Conservation (phyloP, 2,797 vertebrate species). For the Gadopsis bispinosus region DNA sequence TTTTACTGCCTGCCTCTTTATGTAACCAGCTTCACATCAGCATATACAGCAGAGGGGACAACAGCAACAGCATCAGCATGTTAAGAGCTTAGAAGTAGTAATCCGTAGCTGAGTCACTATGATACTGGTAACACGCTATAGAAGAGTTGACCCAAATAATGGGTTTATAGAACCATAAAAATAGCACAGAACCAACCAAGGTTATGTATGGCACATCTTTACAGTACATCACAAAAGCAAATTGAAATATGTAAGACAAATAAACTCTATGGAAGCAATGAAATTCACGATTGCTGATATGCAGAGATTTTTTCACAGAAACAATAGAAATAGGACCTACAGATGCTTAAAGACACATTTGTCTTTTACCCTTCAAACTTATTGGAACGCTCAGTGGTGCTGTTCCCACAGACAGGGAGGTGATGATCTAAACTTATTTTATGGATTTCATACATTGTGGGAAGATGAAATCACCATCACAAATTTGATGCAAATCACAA, state of each 20-base stretch:
- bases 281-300: conserved; percentile 41
- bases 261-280: conserved; percentile 46
- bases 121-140: conserved; percentile 43
- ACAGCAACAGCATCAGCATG: conserved; percentile 50
- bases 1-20: conserved; percentile 46
- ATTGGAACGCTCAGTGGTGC: neutral
- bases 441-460: conserved; percentile 23
- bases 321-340: conserved; percentile 34
- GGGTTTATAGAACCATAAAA: conserved; percentile 45
- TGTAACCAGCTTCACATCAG: conserved; percentile 55
- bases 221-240: conserved; percentile 56
- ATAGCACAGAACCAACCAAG: conserved; percentile 56
- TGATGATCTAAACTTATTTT: conserved; percentile 8
- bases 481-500: conserved; percentile 13
- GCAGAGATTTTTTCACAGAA: conserved; percentile 46
- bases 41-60: conserved; percentile 51
- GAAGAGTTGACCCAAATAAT: conserved; percentile 52
- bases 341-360: conserved; percentile 23
- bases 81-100: conserved; percentile 56
- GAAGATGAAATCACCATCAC: conserved; percentile 7
- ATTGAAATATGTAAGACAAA: conserved; percentile 51
- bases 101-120: conserved; percentile 62
- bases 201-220: conserved; percentile 77
- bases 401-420: conserved; percentile 15
- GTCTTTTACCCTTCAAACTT: conserved; percentile 20